phyloP scores from a whole-genome alignment of 2,797 vertebrate genomes.

The Acanthurus lineatus region DNA sequence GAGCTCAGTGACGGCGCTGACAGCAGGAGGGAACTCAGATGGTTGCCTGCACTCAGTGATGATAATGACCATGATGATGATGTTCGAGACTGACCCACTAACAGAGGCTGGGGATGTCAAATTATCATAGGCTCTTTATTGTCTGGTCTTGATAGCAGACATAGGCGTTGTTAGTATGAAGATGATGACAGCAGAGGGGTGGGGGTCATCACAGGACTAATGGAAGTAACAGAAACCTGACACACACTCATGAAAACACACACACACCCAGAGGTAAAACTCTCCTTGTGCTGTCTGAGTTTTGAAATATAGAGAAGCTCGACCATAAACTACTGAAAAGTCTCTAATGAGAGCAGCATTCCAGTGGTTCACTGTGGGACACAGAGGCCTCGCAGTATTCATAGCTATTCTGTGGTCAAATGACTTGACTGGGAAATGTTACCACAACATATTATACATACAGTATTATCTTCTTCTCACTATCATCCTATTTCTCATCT shows the following conservation, averaged over 20 bases:
- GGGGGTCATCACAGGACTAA: conserved; percentile 38
- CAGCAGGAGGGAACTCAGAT: conserved; percentile 64
- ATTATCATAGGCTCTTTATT: conserved; percentile 67
- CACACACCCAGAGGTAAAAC: conserved; percentile 17
- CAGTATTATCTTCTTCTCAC: not conserved
- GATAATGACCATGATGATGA: conserved; percentile 64
- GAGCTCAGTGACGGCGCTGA: conserved; percentile 73
- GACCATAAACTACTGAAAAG: conserved; percentile 27
- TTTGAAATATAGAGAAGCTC: conserved; percentile 39
- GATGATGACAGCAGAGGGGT: conserved; percentile 57
- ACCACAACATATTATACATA: conserved; percentile 48
- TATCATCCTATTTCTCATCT: conserved; percentile 17
- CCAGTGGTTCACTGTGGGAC: conserved; percentile 30
- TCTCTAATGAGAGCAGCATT: conserved; percentile 26
- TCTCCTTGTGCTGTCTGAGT: conserved; percentile 49
- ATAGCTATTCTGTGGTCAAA: conserved; percentile 52
- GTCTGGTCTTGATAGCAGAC: conserved; percentile 57
- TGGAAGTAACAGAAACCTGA: conserved; percentile 64
- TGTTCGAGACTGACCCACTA: conserved; percentile 54
- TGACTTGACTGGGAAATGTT: conserved; percentile 62
- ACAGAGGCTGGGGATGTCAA: conserved; percentile 49
- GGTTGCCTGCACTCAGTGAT: conserved; percentile 51
- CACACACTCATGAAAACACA: conserved; percentile 18
- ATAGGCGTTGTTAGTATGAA: conserved; percentile 47
- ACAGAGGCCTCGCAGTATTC: conserved; percentile 17